Evolutionary conservation across 1,140 invertebrate species (phyloP).

Genomic region (Conus ventricosus): DNA sequence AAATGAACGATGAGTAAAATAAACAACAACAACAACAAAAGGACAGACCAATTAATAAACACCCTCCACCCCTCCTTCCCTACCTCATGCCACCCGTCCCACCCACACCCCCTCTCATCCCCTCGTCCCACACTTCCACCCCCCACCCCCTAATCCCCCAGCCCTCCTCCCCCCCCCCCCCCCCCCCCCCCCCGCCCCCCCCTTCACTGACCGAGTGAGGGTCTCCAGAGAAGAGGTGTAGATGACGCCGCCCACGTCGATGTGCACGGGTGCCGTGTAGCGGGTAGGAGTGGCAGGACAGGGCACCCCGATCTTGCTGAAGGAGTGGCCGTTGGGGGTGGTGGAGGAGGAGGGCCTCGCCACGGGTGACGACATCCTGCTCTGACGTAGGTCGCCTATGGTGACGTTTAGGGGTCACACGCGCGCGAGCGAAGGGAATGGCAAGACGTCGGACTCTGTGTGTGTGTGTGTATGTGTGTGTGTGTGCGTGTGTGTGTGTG

Average conservation of each 20-base stretch:
- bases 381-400: constrained; percentile 35
- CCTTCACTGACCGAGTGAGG: constrained; percentile 85
- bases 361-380: constrained; percentile 54
- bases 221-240: constrained; percentile 97
- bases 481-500: constrained; percentile 23
- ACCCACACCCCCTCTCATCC: too few species aligned
- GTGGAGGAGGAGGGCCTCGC: constrained; percentile 52
- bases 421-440: too few species aligned
- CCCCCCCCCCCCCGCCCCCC: too few species aligned
- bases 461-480: constrained; percentile 17
- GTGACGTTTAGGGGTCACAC: not conserved
- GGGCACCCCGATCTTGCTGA: constrained; percentile 83
- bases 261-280: constrained; percentile 96
- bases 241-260: constrained; percentile 96
- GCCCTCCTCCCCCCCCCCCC: too few species aligned
- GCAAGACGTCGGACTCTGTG: not conserved
- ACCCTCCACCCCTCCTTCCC: too few species aligned
- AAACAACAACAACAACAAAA: too few species aligned
- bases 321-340: constrained; percentile 61
- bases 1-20: too few species aligned
- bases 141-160: too few species aligned
- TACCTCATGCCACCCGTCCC: too few species aligned
- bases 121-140: too few species aligned
- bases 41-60: too few species aligned
- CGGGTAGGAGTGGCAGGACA: constrained; percentile 92